Conservation (phyloP, 35 echinoderm and acorn worm genomes). For the Ophioderma brevispina region DNA sequence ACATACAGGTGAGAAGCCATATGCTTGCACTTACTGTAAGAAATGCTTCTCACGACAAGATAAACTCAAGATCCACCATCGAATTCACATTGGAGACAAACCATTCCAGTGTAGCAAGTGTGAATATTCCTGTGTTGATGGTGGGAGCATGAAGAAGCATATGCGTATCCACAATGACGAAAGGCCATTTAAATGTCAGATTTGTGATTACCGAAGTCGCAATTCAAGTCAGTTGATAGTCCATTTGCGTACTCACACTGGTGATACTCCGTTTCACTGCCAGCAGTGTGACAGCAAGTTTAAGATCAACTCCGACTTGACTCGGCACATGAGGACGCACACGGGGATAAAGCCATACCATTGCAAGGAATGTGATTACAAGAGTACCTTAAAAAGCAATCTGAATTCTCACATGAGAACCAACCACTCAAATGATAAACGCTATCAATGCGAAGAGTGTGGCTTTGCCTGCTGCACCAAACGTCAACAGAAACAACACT, state of each 20-base stretch:
- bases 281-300: slow-evolving; percentile 70
- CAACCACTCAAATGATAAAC: slow-evolving; percentile 51
- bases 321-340: slow-evolving; percentile 65
- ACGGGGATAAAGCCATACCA: slow-evolving; percentile 68
- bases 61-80: slow-evolving; percentile 66
- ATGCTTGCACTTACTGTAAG: slow-evolving; percentile 64
- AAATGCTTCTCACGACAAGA: slow-evolving; percentile 65
- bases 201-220: slow-evolving; percentile 75
- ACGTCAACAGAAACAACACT: slow-evolving; percentile 44
- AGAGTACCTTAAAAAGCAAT: slow-evolving; percentile 44
- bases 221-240: slow-evolving; percentile 74
- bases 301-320: slow-evolving; percentile 65
- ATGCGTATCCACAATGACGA: slow-evolving; percentile 65
- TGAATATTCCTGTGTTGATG: slow-evolving; percentile 43
- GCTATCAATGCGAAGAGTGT: slow-evolving; percentile 66
- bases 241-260: slow-evolving; percentile 74
- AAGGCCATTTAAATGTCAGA: slow-evolving; percentile 72
- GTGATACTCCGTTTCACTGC: slow-evolving; percentile 81
- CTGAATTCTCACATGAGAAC: slow-evolving; percentile 61
- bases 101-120: slow-evolving; percentile 69
- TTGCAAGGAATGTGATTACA: slow-evolving; percentile 62
- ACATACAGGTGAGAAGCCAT: slow-evolving; percentile 82
- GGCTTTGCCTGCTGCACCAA: slow-evolving; percentile 50
- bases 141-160: slow-evolving; percentile 79
- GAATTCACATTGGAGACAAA: slow-evolving; percentile 62